phyloP scores from a whole-genome alignment of 2,888 invertebrate genomes.

The Clitarchus hookeri region DNA sequence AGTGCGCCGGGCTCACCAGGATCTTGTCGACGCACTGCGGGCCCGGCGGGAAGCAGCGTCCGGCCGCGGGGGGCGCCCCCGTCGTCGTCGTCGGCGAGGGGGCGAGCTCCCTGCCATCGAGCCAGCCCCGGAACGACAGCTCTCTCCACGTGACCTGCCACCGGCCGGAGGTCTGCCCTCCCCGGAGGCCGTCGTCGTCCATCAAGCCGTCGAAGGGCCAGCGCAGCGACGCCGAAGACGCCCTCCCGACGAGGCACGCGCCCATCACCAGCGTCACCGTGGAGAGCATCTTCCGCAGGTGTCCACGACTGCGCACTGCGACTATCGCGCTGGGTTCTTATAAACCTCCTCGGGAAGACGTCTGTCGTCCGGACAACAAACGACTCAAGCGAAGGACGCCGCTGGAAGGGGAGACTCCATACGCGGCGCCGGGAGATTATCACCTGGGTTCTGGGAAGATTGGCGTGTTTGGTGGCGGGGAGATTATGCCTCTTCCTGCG shows the following conservation, averaged over 20 bases:
- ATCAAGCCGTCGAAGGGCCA: neutral
- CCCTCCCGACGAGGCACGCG: neutral
- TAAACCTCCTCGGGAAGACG: no score
- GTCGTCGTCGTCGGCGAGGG: neutral
- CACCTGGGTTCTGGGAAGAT: no score
- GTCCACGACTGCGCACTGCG: no score
- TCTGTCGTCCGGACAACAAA: no score
- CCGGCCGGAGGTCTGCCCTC: neutral
- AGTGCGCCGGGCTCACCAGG: neutral
- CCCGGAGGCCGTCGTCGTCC: neutral
- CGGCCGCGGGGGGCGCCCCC: neutral
- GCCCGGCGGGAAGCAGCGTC: neutral
- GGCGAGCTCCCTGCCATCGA: neutral
- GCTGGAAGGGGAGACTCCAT: no score
- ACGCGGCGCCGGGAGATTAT: no score
- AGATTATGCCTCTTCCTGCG: no score
- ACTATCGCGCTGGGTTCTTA: no score
- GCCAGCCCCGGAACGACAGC: neutral
- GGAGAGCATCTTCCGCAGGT: neutral
- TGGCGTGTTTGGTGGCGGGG: no score
- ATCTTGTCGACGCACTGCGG: neutral
- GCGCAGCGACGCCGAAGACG: neutral
- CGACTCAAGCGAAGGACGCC: no score
- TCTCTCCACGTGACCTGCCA: neutral
- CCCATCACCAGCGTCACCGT: neutral